Evolutionary conservation across 2,888 invertebrate genomes (phyloP).

Genomic region (Patella depressa): DNA sequence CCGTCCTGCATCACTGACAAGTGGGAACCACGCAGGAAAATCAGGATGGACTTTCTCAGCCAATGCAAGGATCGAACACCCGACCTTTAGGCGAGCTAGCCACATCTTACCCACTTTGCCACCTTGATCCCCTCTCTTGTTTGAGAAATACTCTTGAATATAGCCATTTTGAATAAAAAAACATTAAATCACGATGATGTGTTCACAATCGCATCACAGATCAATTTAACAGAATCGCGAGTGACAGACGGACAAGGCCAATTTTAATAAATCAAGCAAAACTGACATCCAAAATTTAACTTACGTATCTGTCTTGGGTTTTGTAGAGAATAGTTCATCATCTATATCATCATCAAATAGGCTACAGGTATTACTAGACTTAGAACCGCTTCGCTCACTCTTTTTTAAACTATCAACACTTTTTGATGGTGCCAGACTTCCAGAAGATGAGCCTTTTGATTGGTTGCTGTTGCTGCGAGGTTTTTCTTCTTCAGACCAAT

Average conservation of each 20-base stretch:
- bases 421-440: slow-evolving; percentile 16
- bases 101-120: too few relatives aligned
- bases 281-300: slow-evolving; percentile 1
- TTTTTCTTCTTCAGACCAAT: slow-evolving; percentile 46
- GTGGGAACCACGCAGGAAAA: too few relatives aligned
- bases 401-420: slow-evolving; percentile 31
- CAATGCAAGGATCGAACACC: too few relatives aligned
- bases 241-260: neutral
- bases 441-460: slow-evolving; percentile 45
- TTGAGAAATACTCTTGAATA: too few relatives aligned
- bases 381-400: slow-evolving; percentile 33
- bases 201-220: neutral
- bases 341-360: slow-evolving; percentile 57
- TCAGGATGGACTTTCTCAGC: too few relatives aligned
- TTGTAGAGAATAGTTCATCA: slow-evolving; percentile 46
- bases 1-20: too few relatives aligned
- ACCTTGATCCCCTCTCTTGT: too few relatives aligned
- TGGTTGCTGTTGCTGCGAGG: slow-evolving; percentile 50
- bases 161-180: too few relatives aligned
- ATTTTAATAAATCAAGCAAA: slow-evolving; percentile 7
- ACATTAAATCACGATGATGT: too few relatives aligned
- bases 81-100: too few relatives aligned
- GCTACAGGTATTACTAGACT: slow-evolving; percentile 43
- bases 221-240: neutral
- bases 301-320: slow-evolving; percentile 50